Base-by-base conservation (phyloP, 2,113 vertebrate genomes). In the Osmerus eperlanus region DNA sequence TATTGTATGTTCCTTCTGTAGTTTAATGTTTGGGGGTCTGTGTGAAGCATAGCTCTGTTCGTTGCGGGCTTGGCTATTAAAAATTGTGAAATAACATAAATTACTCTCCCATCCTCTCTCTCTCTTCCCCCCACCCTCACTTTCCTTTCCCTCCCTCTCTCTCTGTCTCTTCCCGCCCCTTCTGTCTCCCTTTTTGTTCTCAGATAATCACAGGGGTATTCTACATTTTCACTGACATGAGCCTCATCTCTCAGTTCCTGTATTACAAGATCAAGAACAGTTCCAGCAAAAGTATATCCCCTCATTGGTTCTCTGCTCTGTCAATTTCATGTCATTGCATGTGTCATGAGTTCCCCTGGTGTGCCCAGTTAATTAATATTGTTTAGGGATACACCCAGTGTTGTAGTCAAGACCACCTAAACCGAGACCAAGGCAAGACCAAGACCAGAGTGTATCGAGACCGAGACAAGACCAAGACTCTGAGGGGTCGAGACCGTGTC, bases 211-310 rank as follows among this genome's bases (percentile, higher is more conserved):
- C 88, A 62, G 87, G 84, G 47, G 71, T 89, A 72, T 91, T 91
- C 86, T 89, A 86, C 81, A 85, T 86, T 68, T 91, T 85, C 69
- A 85, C 85, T 70, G 89, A 87, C 64, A 64, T 89, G 65, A 85
- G 90, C 60, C 84, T 86, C 78, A 84, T 89, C 63, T 92, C 91
- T 25, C 83, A 89, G 72, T 92, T 92, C 75, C 61, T 81, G 53
- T 89, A 89, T 78, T 90, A 87, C 14, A 90, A 93, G 67, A 83
- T 94, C 72, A 92, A 92, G 73, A 92, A 92, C 71, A 83, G 70
- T 64, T 90, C 87, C 73, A 74, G 67, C 79, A 89, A 80, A 87
- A 72, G 81, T 89, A 89, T 92, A 83, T 14, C 25, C 65, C 0
- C 47, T n/a, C 13, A 41, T 15, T 63, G 18, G n/a, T 60, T 29